phyloP scores from a whole-genome alignment of 1,140 invertebrate genomes.

The Catajapyx aquilonaris region DNA sequence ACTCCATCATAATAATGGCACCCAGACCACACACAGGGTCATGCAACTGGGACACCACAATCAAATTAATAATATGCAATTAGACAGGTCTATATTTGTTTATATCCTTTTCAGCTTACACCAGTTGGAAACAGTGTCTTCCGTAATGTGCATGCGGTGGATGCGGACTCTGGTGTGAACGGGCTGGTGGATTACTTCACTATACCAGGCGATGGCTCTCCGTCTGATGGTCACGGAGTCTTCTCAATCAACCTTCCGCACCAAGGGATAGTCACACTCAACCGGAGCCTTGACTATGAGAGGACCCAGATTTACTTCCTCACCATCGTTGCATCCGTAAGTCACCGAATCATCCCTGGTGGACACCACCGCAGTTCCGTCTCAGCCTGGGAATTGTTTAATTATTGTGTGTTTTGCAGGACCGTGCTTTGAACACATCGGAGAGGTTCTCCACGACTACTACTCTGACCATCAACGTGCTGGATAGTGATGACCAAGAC shows the following conservation, averaged over 20 bases:
- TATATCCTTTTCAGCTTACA: too few relatives aligned
- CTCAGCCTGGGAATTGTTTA: too few relatives aligned
- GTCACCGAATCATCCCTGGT: constrained; percentile 18
- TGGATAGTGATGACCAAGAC: constrained; percentile 74
- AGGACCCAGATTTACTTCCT: constrained; percentile 70
- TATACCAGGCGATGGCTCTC: constrained; percentile 31
- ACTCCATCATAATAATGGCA: too few relatives aligned
- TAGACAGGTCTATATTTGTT: too few relatives aligned
- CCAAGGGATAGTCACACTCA: constrained; percentile 74
- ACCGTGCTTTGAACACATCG: constrained; percentile 50
- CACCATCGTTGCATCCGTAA: constrained; percentile 71
- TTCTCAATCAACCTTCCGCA: constrained; percentile 73
- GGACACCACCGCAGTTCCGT: background rate
- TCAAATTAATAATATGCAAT: too few relatives aligned
- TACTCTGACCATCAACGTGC: constrained; percentile 62
- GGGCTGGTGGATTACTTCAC: constrained; percentile 63
- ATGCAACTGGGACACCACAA: too few relatives aligned
- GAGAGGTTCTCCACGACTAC: constrained; percentile 58
- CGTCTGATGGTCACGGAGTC: constrained; percentile 56
- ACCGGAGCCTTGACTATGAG: constrained; percentile 70
- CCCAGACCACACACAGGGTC: too few relatives aligned
- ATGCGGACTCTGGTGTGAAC: constrained; percentile 69
- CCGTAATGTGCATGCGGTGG: constrained; percentile 55
- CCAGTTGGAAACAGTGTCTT: constrained; percentile 72
- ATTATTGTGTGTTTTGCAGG: too few relatives aligned